Conservation (phyloP, 1,140 invertebrate genomes). For the Pachyrhynchus sulphureomaculatus region DNA sequence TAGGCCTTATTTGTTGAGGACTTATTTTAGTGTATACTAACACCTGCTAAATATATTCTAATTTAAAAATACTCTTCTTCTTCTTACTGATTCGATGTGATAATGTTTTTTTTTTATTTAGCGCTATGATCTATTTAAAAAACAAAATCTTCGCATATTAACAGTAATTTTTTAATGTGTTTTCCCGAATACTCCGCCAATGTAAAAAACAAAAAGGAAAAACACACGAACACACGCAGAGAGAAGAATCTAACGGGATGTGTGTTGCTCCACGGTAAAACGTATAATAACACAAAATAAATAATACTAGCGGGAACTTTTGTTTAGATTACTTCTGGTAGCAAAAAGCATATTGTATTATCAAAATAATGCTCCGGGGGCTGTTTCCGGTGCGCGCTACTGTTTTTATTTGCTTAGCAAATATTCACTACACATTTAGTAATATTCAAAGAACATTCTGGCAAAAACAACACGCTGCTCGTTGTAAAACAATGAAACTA, state of each 20-base stretch:
- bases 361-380: constrained; percentile 22
- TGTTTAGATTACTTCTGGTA: constrained; percentile 24
- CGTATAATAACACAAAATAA: constrained; percentile 19
- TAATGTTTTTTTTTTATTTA: too few species aligned
- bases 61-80: too few species aligned
- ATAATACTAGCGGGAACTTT: constrained; percentile 20
- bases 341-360: constrained; percentile 25
- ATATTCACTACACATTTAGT: constrained; percentile 1
- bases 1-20: too few species aligned
- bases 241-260: neutral
- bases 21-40: too few species aligned
- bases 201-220: too few species aligned
- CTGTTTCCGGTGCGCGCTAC: constrained; percentile 1
- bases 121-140: too few species aligned
- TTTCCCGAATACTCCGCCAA: too few species aligned
- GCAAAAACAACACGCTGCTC: neutral
- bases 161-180: too few species aligned
- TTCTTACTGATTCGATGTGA: too few species aligned
- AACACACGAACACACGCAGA: too few species aligned
- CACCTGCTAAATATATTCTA: too few species aligned
- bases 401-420: constrained; percentile 11
- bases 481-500: neutral
- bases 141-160: too few species aligned
- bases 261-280: neutral
- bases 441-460: constrained; percentile 6